Percentiles rank a stretch among this genome's conserved stretches.
phyloP scores from a whole-genome alignment of 2,113 vertebrate species.

The Aspiorhynchus laticeps region DNA sequence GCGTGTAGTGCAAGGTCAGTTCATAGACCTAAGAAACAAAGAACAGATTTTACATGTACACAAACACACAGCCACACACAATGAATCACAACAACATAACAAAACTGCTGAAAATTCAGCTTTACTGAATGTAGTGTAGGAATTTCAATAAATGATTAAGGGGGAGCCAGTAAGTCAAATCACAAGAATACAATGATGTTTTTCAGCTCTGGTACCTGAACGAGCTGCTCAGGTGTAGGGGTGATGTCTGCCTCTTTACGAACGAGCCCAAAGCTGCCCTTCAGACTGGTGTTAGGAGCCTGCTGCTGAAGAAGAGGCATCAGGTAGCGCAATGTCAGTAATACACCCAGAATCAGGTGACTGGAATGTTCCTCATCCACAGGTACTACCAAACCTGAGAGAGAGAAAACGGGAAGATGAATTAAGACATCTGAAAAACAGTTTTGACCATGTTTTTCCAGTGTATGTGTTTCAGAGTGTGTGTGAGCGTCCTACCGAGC shows the following conservation, averaged over 20 bases:
- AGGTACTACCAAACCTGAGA: conserved; percentile 86
- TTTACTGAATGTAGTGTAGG: not conserved
- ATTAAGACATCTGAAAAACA: not conserved
- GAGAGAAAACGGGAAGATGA: not conserved
- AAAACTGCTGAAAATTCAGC: not conserved
- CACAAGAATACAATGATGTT: not conserved
- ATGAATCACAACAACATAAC: not conserved
- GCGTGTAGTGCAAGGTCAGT: conserved; percentile 91
- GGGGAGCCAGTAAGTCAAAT: not conserved
- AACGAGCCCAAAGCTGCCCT: conserved; percentile 96
- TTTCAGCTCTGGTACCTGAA: conserved; percentile 79
- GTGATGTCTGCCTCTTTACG: conserved; percentile 91
- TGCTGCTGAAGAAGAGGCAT: conserved; percentile 95
- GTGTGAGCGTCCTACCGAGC: conserved; percentile 77
- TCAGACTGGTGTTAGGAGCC: conserved; percentile 91
- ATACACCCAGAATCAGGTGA: conserved; percentile 88
- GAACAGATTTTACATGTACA: not conserved
- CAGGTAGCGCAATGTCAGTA: conserved; percentile 91
- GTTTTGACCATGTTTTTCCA: not conserved
- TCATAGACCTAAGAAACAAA: conserved; percentile 85
- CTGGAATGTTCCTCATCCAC: conserved; percentile 86
- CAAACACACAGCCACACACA: not conserved
- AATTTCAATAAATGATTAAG: not conserved
- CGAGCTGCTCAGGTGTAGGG: conserved; percentile 88
- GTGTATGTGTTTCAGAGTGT: not conserved